These are phyloP conservation scores for Zaprionus davidi DNA, from an alignment of 1,140 invertebrate species.

Conservation along the genomic window DNA sequence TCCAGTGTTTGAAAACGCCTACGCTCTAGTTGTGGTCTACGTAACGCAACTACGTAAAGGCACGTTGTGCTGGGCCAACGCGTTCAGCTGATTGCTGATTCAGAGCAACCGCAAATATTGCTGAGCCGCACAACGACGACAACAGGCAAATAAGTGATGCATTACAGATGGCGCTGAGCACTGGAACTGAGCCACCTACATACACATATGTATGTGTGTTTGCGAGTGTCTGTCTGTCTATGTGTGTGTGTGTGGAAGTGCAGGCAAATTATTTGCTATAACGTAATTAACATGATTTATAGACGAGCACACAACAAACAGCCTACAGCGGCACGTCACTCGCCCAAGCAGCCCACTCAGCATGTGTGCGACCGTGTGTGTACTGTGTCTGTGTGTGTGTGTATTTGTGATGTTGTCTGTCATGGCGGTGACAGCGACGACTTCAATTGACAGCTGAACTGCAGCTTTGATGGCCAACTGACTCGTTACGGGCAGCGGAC, in stretches of 20 bases:
- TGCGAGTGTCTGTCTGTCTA: slow-evolving; percentile 12
- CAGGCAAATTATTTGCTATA: slow-evolving; percentile 82
- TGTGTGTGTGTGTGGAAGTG: slow-evolving; percentile 46
- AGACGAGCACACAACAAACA: slow-evolving; percentile 79
- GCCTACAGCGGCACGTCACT: slow-evolving; percentile 54
- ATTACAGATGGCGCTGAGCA: slow-evolving; percentile 55
- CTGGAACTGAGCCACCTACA: background rate
- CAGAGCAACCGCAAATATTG: slow-evolving; percentile 64
- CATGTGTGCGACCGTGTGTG: slow-evolving; percentile 13
- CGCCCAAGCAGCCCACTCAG: slow-evolving; percentile 33
- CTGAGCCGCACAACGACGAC: slow-evolving; percentile 55
- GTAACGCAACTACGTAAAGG: too few species aligned
- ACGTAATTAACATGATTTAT: slow-evolving; percentile 83
- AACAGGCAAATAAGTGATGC: slow-evolving; percentile 70
- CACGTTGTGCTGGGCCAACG: slow-evolving; percentile 7
- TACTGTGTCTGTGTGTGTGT: slow-evolving; percentile 8
- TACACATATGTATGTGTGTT: background rate
- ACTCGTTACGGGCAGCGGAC: slow-evolving; percentile 22
- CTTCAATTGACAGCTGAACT: slow-evolving; percentile 73
- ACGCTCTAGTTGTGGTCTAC: background rate
- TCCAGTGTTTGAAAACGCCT: background rate
- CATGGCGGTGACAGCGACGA: slow-evolving; percentile 66
- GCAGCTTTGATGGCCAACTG: slow-evolving; percentile 63
- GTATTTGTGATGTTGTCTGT: slow-evolving; percentile 70
- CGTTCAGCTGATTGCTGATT: slow-evolving; percentile 25